Base-by-base conservation (phyloP, 2,888 invertebrate genomes). In the Drosophila bunnanda region DNA sequence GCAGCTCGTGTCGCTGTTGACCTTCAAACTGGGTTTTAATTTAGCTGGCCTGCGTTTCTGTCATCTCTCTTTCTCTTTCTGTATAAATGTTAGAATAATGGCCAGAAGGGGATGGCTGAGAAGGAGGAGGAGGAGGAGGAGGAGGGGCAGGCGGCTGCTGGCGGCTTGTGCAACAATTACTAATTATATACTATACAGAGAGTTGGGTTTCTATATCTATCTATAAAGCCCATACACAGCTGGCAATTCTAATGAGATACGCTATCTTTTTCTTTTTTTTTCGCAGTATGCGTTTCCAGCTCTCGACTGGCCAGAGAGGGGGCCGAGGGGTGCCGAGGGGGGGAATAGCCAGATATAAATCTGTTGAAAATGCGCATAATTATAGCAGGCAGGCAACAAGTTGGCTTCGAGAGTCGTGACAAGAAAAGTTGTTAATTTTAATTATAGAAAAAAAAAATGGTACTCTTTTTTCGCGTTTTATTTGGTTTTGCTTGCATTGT, bases 91-190 rank as follows among this genome's bases (percentile, higher is more conserved):
- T 64, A 44, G 72, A 72, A 57, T 41, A 56, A 54, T 66, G 48
- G 57, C 32, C 44, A 13, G 30, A 15, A n/a, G 48, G 39, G 22
- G 22, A 32, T 9, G 25, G 25, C 25, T 25, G 25, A 25, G 25
- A 4, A 25, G 8, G 17, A 4, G n/a, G n/a, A n/a, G 46, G n/a
- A 4, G 44, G 25, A 10, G 17, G 15, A 2, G 13, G 12, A 7
- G 41, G 12, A 4, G 50, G 20, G 20, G 46, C 8, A 10, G 48
- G 12, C 20, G 13, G 76, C 80, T 71, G 78, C 80, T 74, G 73
- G 68, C 77, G 77, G 54, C 89, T 89, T 90, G 88, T 89, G 89
- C 90, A 88, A 90, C 90, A 90, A 87, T 90, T 90, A 89, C 88
- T 90, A 90, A 90, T 90, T 90, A 89, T 89, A 90, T 83, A 88